Conservation (phyloP, 2,888 invertebrate species). For the Tetramorium bicarinatum region DNA sequence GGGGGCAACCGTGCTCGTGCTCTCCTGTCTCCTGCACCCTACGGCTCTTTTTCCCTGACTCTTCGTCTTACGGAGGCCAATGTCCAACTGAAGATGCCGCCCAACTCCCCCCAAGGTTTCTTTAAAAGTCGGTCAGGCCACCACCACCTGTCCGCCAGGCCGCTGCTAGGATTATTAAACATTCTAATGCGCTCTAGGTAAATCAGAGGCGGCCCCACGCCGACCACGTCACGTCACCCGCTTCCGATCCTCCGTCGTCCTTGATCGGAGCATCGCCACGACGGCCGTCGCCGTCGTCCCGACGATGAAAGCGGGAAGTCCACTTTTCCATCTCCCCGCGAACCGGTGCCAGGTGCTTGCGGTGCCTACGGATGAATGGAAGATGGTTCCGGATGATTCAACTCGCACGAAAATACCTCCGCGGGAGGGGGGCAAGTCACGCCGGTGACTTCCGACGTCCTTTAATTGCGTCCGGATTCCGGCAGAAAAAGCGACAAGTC, state of each 20-base stretch:
- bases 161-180: constrained; percentile 82
- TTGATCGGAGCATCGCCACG: neutral
- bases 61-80: constrained; percentile 85
- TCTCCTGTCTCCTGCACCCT: constrained; percentile 78
- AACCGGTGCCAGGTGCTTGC: constrained; percentile 57
- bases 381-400: constrained; percentile 61
- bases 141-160: constrained; percentile 77
- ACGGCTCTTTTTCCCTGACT: constrained; percentile 82
- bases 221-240: constrained; percentile 28
- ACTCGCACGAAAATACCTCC: constrained; percentile 41
- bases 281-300: constrained; percentile 24
- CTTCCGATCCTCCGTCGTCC: constrained; percentile 14
- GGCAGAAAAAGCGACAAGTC: constrained; percentile 46
- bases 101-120: constrained; percentile 83
- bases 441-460: constrained; percentile 14
- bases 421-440: neutral
- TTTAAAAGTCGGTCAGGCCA: constrained; percentile 84
- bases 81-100: constrained; percentile 85
- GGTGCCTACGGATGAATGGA: constrained; percentile 47
- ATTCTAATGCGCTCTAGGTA: constrained; percentile 82
- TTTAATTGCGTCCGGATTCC: constrained; percentile 52
- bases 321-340: constrained; percentile 57
- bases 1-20: constrained; percentile 61
- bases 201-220: constrained; percentile 69
- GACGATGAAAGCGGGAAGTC: constrained; percentile 44